Base-by-base conservation (phyloP, 2,113 vertebrate species). In the Nothoprocta pentlandii region DNA sequence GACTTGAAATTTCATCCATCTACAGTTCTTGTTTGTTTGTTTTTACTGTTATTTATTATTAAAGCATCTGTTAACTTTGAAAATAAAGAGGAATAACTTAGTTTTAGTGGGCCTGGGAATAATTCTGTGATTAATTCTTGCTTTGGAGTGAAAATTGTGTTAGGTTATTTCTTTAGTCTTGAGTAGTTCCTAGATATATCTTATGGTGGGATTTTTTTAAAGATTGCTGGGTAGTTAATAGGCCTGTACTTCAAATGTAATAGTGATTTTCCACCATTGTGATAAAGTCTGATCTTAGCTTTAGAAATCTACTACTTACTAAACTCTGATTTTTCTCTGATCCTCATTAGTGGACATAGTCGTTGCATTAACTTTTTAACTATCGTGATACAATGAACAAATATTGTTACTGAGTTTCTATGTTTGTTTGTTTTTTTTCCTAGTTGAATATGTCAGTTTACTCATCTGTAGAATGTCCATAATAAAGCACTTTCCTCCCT, bases 361-460 rank as follows among this genome's bases (percentile, higher is more conserved):
- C 4, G 0, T 41, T 61, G 6, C 32, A 85, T 91, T 89, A 88
- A 12, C 6, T 80, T 95, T 94, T 85, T 92, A 76, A 86, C n/a
- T 63, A 34, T 41, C 26, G 10, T 74, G 73, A 17, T 49, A 95
- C 34, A 78, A 89, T 74, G 79, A 22, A 49, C 53, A 59, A 53
- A 81, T 92, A 93, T 44, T 67, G 15, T 58, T 92, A 42, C 10
- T n/a, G 53, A 53, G 25, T 30, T 88, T 79, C 32, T 32, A 46
- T 94, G 39, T 21, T 56, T 56, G 16, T 28, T 21, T 49, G 3
- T 49, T 49, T 28, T 78, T 96, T 94, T 83, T 74, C 49, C 54
- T 84, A 82, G 91, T 74, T 86, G 74, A 92, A 83, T 94, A 64
- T 14, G 59, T 92, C 78, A 62, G 71, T 93, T 94, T 96, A 80